Base-by-base conservation (phyloP, 64 coral and sea anemone genomes). In the Astreopora myriophthalma region DNA sequence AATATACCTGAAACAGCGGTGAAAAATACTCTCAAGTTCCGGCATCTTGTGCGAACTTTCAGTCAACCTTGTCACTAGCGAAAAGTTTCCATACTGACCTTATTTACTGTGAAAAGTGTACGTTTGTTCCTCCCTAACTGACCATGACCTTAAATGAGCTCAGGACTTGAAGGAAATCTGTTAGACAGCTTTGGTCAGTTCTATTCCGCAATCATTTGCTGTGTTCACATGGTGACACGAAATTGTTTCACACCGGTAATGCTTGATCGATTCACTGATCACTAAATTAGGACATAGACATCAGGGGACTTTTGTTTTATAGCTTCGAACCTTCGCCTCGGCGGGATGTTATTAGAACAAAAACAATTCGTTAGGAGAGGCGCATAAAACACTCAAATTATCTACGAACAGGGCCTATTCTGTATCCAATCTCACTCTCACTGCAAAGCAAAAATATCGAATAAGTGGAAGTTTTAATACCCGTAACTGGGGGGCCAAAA, bases 301-400 rank as follows among this genome's bases (percentile, higher is more conserved):
- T 78, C 19, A 78, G 75, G 23, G 29, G 75, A 51, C 75, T 51
- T 78, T 78, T 78, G 75, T 78, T 78, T 78, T 27, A 30, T 14
- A 25, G n/a, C 40, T 51, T 51, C 29, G 75, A 46, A 78, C 23
- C 75, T 55, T 78, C 23, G 44, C 46, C 25, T 78, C 75, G 46
- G 52, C 75, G 40, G 75, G 75, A 78, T 51, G 75, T 78, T 78
- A n/a, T 29, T 19, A 19, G 46, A 78, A 78, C 75, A 78, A 78
- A 78, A 26, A 26, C 25, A 44, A 78, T 40, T 20, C 75, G 40
- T 78, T 28, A 40, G 13, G 42, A 78, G 75, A 78, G 75, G 75
- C 75, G 75, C 25, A 78, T 49, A 29, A 51, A 52, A 17, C 75
- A 78, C 40, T 46, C 75, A 78, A 74, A 78, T 31, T 78, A 78